Evolutionary conservation across 2,113 vertebrate species (phyloP).

Genomic region (Corythornis madagascariensis): DNA sequence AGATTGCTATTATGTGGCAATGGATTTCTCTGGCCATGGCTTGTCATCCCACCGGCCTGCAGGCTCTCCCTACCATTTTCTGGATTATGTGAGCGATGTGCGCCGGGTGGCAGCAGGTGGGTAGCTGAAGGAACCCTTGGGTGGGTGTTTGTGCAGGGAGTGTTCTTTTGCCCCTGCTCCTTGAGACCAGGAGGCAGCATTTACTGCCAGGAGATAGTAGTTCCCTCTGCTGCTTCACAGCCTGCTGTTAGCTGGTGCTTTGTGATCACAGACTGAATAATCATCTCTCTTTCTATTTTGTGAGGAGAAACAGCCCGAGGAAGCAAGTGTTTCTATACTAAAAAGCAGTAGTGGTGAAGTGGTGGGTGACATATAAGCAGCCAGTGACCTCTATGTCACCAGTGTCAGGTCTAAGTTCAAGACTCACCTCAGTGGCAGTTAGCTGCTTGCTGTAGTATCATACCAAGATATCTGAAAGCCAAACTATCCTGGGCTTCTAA

Average conservation of each 20-base stretch:
- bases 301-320: not conserved
- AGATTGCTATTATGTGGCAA: constrained; percentile 83
- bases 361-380: not conserved
- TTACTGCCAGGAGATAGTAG: not conserved
- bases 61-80: constrained; percentile 78
- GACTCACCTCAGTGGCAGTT: not conserved
- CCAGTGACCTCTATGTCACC: not conserved
- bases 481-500: not conserved
- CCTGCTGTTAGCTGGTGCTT: not conserved
- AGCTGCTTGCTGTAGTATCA: not conserved
- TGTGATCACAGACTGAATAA: not conserved
- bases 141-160: not conserved
- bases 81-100: constrained; percentile 82
- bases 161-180: not conserved
- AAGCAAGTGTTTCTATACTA: not conserved
- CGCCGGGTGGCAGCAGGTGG: constrained; percentile 79
- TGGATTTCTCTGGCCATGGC: constrained; percentile 90
- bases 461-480: not conserved
- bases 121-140: not conserved
- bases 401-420: not conserved
- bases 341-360: not conserved
- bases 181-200: not conserved
- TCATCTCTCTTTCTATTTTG: not conserved
- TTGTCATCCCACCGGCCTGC: constrained; percentile 84
- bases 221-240: not conserved